Evolutionary conservation across 2,888 invertebrate genomes (phyloP).

Genomic region (Peribatodes rhomboidaria): DNA sequence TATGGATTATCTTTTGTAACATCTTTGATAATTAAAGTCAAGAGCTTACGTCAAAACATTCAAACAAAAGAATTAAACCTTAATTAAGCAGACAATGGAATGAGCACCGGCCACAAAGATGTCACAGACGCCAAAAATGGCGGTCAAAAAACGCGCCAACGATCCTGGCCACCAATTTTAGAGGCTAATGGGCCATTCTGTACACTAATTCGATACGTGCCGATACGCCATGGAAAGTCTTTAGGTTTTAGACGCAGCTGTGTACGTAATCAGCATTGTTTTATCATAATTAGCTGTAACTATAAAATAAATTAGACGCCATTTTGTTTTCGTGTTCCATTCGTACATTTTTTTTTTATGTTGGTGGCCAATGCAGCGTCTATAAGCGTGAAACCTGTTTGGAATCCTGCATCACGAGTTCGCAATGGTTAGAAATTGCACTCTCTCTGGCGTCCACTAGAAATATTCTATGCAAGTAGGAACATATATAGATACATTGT

Average conservation of each 20-base stretch:
- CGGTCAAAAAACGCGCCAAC: constrained; percentile 26
- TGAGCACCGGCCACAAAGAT: constrained; percentile 18
- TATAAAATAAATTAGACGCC: constrained; percentile 3
- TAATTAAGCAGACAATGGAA: constrained; percentile 23
- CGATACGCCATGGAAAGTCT: constrained; percentile 30
- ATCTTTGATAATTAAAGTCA: constrained; percentile 14
- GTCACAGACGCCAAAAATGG: constrained; percentile 27
- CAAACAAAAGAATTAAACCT: constrained; percentile 28
- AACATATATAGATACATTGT: constrained; percentile 2
- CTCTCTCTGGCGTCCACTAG: constrained; percentile 52
- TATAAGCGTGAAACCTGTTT: constrained; percentile 52
- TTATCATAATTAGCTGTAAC: constrained; percentile 4
- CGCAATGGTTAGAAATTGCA: constrained; percentile 54
- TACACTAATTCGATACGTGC: constrained; percentile 34
- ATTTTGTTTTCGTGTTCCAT: not conserved
- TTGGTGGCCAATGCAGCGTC: constrained; percentile 6
- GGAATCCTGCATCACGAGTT: constrained; percentile 44
- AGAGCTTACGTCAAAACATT: constrained; percentile 8
- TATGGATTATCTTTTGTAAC: not conserved
- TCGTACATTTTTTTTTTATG: constrained; percentile 3
- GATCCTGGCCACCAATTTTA: constrained; percentile 2
- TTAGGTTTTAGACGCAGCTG: not conserved
- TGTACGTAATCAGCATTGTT: constrained; percentile 1
- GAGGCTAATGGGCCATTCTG: constrained; percentile 28
- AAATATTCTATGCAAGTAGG: constrained; percentile 5